Evolutionary conservation across 2,113 vertebrate genomes (phyloP), one percentile per base, ranked within the genome.

Genomic region (Phaethornis superciliosus): DNA sequence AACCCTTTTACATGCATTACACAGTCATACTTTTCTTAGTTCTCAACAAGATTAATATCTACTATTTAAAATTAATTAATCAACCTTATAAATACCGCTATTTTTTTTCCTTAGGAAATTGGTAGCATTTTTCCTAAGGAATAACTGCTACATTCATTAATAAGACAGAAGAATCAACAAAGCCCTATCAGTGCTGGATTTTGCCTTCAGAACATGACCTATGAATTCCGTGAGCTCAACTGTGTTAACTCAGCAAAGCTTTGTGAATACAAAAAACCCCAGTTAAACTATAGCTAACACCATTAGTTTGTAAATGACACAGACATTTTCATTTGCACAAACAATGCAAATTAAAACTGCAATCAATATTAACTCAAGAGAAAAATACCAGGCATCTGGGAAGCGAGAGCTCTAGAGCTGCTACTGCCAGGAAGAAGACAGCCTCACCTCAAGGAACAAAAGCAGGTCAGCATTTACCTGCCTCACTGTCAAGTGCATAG

Each of bases 401-500:
- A 40, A 40, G 37, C 37, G 11, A 40, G 11, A 40, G 37, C 9
- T 11, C 37, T 40, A 40, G 11, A 40, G 37, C 37, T 30, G 20
- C 19, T 69, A 7, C 33, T 92, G 46, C 14, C 20, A 83, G n/a
- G 6, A 1, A 1, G 68, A 76, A 8, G 12, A 64, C 14, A 40
- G 11, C 11, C 37, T 11, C 2, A 32, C 16, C 20, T 35, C 7
- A 55, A 42, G 33, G 27, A 67, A n/a, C 4, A 35, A 62, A 62
- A 69, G 11, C 9, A 40, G 11, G 37, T 40, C 37, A 40, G 37
- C 44, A 46, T 46, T 46, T 46, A 49, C 23, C 17, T 64, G 15
- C 11, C 18, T 63, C 37, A 28, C 6, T 10, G 3, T 0, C 0
- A 60, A 51, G 10, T 26, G 10, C 51, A 68, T 10, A 52, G 16